phyloP scores from a whole-genome alignment of 2,888 invertebrate species.

The Marronus borbonicus region DNA sequence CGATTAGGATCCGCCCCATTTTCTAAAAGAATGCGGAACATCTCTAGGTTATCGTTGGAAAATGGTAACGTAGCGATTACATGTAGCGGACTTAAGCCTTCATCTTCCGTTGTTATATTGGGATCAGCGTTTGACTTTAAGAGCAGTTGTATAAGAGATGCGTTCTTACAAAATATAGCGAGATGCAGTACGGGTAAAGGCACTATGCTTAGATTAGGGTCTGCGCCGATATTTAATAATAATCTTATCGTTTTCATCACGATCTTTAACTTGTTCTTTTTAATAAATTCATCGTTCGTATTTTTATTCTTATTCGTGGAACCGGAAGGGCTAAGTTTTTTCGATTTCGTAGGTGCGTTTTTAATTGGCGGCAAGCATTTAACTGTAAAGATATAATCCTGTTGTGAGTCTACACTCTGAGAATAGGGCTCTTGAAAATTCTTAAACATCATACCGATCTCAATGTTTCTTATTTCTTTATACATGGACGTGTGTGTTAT shows the following conservation, averaged over 20 bases:
- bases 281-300: conserved; percentile 24
- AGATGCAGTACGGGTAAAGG: conserved; percentile 65
- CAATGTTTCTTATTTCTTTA: conserved; percentile 44
- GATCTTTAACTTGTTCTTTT: conserved; percentile 51
- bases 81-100: conserved; percentile 64
- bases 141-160: conserved; percentile 57
- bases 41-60: conserved; percentile 56
- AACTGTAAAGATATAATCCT: conserved; percentile 43
- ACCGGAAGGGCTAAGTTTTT: too few relatives aligned
- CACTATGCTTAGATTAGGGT: conserved; percentile 64
- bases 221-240: conserved; percentile 63
- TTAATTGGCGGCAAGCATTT: conserved; percentile 7
- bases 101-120: conserved; percentile 58
- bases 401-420: conserved; percentile 16
- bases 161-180: conserved; percentile 63
- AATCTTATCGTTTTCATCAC: conserved; percentile 61
- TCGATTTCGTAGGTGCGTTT: neutral
- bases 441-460: conserved; percentile 45
- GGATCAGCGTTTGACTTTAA: conserved; percentile 61
- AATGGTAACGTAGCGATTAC: conserved; percentile 61
- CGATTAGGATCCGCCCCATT: conserved; percentile 63
- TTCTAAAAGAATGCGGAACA: conserved; percentile 60
- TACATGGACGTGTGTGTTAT: conserved; percentile 19
- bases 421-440: conserved; percentile 46
- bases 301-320: too few relatives aligned